Evolutionary conservation across 2,888 invertebrate genomes (phyloP).

Genomic region (Chrysopilus asiliformis): DNA sequence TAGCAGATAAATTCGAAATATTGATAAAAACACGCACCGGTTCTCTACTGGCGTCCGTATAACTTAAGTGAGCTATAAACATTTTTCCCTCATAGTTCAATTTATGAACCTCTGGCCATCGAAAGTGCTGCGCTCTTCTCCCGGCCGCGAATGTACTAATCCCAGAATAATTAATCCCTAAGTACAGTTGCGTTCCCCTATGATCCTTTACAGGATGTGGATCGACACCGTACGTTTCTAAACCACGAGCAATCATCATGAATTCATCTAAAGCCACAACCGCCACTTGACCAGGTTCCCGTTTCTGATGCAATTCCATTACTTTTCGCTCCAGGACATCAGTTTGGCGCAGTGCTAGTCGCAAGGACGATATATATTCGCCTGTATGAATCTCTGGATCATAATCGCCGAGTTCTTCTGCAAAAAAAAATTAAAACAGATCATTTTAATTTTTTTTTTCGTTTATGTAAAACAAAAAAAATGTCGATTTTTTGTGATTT

Average conservation of each 20-base stretch:
- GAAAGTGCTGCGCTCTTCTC: constrained; percentile 85
- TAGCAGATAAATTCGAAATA: background rate
- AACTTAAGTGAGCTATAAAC: constrained; percentile 89
- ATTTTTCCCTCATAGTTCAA: constrained; percentile 96
- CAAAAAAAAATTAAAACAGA: constrained; percentile 21
- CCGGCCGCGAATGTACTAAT: constrained; percentile 91
- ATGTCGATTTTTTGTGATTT: too few relatives aligned
- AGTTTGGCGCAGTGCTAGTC: constrained; percentile 84
- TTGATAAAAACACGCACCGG: constrained; percentile 21
- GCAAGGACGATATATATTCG: constrained; percentile 83
- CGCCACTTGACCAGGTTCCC: constrained; percentile 73
- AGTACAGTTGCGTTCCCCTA: constrained; percentile 77
- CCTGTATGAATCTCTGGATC: constrained; percentile 76
- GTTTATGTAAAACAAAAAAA: too few relatives aligned
- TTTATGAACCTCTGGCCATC: constrained; percentile 91
- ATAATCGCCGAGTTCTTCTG: constrained; percentile 92
- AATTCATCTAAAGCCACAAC: constrained; percentile 82
- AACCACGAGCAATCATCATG: constrained; percentile 75
- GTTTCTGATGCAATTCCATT: constrained; percentile 79
- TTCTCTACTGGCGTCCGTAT: constrained; percentile 64
- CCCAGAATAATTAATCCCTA: constrained; percentile 91
- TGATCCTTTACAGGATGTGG: constrained; percentile 98
- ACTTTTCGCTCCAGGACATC: constrained; percentile 85
- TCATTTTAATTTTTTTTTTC: too few relatives aligned
- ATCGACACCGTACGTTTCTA: constrained; percentile 96